Evolutionary conservation across 1,140 invertebrate genomes (phyloP).

Genomic region (Chymomyza costata): DNA sequence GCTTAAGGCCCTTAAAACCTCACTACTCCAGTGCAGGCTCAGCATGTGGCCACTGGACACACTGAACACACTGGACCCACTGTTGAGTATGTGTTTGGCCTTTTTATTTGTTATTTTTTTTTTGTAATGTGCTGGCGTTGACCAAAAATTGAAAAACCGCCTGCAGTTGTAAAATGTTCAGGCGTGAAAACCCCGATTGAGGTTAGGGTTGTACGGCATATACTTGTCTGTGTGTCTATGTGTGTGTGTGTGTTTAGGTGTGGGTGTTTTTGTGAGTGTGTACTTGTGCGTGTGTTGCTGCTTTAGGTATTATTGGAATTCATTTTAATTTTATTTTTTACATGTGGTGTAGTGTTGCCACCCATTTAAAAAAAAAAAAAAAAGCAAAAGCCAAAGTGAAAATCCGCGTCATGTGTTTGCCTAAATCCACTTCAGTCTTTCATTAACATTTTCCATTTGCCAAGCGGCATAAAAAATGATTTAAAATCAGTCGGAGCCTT

Average conservation of each 20-base stretch:
- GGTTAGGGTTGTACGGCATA: constrained; percentile 32
- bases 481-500: too few relatives aligned
- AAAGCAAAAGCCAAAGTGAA: constrained; percentile 69
- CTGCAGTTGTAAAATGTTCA: constrained; percentile 72
- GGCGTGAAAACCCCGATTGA: constrained; percentile 68
- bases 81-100: constrained; percentile 5
- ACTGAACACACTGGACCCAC: too few relatives aligned
- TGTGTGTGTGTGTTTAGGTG: constrained; percentile 6
- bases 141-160: constrained; percentile 70
- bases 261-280: constrained; percentile 1
- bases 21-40: too few relatives aligned
- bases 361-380: constrained; percentile 62
- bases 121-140: constrained; percentile 22
- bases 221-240: constrained; percentile 9
- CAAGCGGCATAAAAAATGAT: too few relatives aligned
- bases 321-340: neutral
- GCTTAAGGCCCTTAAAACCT: too few relatives aligned
- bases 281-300: constrained; percentile 18
- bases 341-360: constrained; percentile 2
- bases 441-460: constrained; percentile 66
- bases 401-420: constrained; percentile 43
- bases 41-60: constrained; percentile 42
- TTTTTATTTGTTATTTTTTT: constrained; percentile 30
- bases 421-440: constrained; percentile 37
- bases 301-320: neutral